A percentile compares a stretch with the other conserved stretches of the same genome.
Evolutionary conservation across 2,888 invertebrate genomes (phyloP).

Genomic region (Callosobruchus maculatus): DNA sequence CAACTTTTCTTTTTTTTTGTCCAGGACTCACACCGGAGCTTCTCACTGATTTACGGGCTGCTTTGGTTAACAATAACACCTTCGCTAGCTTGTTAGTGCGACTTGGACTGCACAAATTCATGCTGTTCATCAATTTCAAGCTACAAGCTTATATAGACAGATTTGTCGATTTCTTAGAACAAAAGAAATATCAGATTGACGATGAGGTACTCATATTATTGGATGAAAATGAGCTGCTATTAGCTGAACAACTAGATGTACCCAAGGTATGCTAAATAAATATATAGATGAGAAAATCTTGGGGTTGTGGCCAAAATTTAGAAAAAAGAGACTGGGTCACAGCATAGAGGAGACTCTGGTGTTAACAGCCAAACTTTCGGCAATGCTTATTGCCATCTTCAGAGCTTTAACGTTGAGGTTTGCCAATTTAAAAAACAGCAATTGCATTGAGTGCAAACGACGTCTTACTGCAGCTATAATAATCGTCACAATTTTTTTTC

Average conservation of each 20-base stretch:
- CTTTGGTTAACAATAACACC: constrained; percentile 94
- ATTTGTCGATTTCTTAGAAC: constrained; percentile 64
- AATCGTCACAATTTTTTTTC: too few species aligned
- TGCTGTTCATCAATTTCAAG: constrained; percentile 54
- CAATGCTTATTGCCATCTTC: too few species aligned
- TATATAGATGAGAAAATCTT: too few species aligned
- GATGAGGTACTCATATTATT: constrained; percentile 66
- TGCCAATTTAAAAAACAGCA: too few species aligned
- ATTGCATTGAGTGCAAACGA: too few species aligned
- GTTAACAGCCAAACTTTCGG: too few species aligned
- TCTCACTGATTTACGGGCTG: constrained; percentile 89
- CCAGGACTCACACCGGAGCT: constrained; percentile 71
- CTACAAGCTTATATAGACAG: constrained; percentile 56
- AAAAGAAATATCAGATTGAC: constrained; percentile 58
- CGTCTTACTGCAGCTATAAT: too few species aligned
- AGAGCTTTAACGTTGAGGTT: too few species aligned
- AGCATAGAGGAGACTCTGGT: too few species aligned
- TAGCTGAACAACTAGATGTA: constrained; percentile 81
- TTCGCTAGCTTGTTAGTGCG: constrained; percentile 88
- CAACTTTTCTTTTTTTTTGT: not conserved
- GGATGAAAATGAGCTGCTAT: constrained; percentile 55
- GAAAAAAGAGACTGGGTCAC: too few species aligned
- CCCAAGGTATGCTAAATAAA: constrained; percentile 60
- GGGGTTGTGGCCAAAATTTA: too few species aligned
- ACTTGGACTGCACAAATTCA: constrained; percentile 76